phyloP scores from a whole-genome alignment of 2,797 vertebrate genomes.

The Tragopan temminckii region DNA sequence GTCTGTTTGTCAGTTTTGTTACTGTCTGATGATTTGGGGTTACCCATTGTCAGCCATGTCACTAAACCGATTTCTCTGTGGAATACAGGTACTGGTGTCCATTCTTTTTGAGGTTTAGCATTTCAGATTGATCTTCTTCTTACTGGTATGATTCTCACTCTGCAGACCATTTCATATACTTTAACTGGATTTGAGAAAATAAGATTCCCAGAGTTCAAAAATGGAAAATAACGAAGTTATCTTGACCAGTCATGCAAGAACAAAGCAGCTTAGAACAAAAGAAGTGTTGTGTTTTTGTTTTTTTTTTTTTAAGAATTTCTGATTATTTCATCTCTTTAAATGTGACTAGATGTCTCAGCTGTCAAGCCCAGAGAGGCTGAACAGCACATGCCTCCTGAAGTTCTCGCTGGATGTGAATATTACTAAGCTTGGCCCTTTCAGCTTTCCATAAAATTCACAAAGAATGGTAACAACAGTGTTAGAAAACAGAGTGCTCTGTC shows the following conservation, averaged over 20 bases:
- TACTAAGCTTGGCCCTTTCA: not conserved
- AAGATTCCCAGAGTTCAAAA: not conserved
- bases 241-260: not conserved
- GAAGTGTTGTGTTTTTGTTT: not conserved
- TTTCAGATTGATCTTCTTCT: not conserved
- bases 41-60: not conserved
- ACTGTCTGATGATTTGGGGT: not conserved
- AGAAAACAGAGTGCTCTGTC: not conserved
- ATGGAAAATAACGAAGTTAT: not conserved
- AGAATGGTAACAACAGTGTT: not conserved
- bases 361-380: not conserved
- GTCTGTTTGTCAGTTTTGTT: not conserved
- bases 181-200: not conserved
- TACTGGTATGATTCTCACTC: not conserved
- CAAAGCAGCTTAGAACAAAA: not conserved
- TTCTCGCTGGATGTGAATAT: accelerated
- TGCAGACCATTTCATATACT: accelerated
- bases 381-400: not conserved
- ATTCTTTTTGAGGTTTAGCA: not conserved
- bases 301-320: not conserved
- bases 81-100: not conserved
- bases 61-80: not conserved
- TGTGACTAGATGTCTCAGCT: not conserved
- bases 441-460: not conserved
- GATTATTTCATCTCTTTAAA: accelerated